Percentiles rank a stretch among this genome's conserved stretches.
Evolutionary conservation across 2,797 vertebrate genomes (phyloP).

Genomic region (Avahi laniger): DNA sequence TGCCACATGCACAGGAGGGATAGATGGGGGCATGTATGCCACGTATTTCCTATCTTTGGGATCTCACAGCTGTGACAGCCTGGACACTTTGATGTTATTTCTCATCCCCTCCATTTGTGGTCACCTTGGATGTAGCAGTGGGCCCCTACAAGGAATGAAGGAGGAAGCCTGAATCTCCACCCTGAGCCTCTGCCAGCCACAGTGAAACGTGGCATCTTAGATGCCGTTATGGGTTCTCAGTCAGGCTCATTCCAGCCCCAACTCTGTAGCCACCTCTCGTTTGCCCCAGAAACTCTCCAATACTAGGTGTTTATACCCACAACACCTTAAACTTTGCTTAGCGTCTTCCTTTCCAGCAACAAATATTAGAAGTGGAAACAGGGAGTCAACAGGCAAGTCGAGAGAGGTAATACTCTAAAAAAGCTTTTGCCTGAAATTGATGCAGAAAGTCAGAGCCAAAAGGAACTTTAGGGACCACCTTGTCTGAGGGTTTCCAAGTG

Average conservation of each 20-base stretch:
- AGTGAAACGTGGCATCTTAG: slow-evolving; percentile 60
- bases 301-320: neutral
- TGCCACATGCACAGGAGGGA: neutral
- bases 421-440: neutral
- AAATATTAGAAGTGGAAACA: neutral
- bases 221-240: neutral
- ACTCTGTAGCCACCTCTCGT: neutral
- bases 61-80: neutral
- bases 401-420: neutral
- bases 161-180: neutral
- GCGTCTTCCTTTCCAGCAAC: neutral
- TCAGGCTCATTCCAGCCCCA: neutral
- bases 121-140: neutral
- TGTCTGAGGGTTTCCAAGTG: neutral
- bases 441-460: neutral
- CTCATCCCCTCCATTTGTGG: slow-evolving; percentile 37
- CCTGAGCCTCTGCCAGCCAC: neutral
- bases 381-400: neutral
- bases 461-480: neutral
- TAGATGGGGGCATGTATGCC: neutral
- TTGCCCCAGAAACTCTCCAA: neutral
- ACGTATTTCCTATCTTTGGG: neutral
- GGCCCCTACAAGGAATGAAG: slow-evolving; percentile 14
- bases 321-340: neutral
- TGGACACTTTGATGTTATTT: slow-evolving; percentile 3